phyloP scores from a whole-genome alignment of 2,888 invertebrate genomes.

The Acleris holmiana region DNA sequence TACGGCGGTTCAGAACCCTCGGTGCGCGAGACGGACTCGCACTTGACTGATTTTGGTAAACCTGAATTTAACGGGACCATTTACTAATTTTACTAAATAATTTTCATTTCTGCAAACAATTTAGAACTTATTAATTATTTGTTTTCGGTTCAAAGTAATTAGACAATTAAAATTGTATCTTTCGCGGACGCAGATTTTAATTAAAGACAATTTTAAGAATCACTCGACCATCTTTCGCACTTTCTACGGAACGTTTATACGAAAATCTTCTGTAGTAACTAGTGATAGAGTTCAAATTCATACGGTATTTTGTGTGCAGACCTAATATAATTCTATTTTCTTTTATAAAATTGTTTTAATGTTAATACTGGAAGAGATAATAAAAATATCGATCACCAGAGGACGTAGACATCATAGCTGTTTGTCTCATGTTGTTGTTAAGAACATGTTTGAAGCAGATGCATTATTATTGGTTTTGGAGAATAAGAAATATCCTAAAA shows the following conservation, averaged over 20 bases:
- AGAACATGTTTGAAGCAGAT: too few species aligned
- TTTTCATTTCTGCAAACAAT: background rate
- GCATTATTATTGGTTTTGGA: too few species aligned
- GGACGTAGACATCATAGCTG: too few species aligned
- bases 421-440: too few species aligned
- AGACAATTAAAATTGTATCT: slow-evolving; percentile 20
- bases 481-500: too few species aligned
- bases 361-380: background rate
- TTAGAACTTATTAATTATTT: background rate
- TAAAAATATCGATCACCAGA: background rate
- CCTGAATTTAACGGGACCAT: too few species aligned
- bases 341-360: background rate
- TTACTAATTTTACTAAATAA: too few species aligned
- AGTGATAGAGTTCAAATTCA: background rate
- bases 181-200: slow-evolving; percentile 24
- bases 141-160: background rate
- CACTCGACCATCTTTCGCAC: slow-evolving; percentile 15
- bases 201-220: slow-evolving; percentile 19
- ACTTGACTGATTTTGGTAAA: too few species aligned
- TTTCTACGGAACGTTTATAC: slow-evolving; percentile 6
- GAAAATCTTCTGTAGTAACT: background rate
- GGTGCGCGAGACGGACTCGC: too few species aligned
- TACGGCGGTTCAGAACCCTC: too few species aligned
- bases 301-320: background rate
- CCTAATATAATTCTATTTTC: background rate